Base-by-base conservation (phyloP, 2,888 invertebrate genomes). In the Rhaphigaster nebulosa region DNA sequence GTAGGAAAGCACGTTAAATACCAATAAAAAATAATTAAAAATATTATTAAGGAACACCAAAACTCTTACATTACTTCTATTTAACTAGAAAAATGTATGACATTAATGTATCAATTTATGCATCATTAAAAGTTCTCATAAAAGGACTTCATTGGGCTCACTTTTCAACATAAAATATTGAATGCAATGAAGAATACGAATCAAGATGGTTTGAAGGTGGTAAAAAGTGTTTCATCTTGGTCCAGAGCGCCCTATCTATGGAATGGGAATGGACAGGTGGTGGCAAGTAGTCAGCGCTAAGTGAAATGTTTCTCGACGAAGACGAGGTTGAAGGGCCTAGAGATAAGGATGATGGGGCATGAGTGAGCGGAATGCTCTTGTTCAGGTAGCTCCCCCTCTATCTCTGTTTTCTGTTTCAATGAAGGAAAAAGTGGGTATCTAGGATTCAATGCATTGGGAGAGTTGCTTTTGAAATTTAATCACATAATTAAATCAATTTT, bases 281-380 rank as follows among this genome's bases (percentile, higher is more conserved):
- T 76, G 38, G 70, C 70, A 34, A 76, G 70, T 76, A 76, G 70
- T 76, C 70, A 76, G 38, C 34, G 34, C 23, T 76, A 76, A 76
- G 70, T 76, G 70, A 76, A 76, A 76, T 76, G 70, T 76, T 76
- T 76, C 70, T 38, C 34, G 70, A 38, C 0, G 34, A 38, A 76
- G 4, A 38, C 34, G 20, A 23, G 70, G 70, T 38, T 38, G 20
- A 34, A 70, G 29, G 70, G 70, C 26, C 26, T 18, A 13, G 29
- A 76, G 70, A 76, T 76, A 76, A 76, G 70, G 70, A 76, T 76
- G 70, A 76, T 76, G 70, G 70, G 70, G 70, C 70, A 76, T 76
- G 70, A 76, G 70, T 38, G 34, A 76, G 70, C 70, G 70, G 70
- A 76, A 76, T 76, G 20, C 38, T 76, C 38, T 5, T 23, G 29